Evolutionary conservation across 1,140 invertebrate species (phyloP).

Genomic region (Metopolophium dirhodum): DNA sequence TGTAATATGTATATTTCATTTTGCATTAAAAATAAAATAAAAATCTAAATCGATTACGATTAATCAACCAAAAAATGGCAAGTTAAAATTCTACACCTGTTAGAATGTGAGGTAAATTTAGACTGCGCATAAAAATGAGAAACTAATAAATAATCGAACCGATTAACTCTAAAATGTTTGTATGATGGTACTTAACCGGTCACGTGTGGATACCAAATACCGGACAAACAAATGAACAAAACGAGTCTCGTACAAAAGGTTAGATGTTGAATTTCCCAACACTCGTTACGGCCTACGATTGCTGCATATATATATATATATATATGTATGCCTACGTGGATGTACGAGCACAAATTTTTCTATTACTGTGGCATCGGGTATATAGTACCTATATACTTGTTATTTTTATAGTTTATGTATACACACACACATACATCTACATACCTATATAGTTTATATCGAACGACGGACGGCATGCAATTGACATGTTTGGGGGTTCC

Average conservation of each 20-base stretch:
- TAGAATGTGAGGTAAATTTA: neutral
- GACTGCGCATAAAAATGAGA: conserved; percentile 9
- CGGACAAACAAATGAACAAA: conserved; percentile 33
- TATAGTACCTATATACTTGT: neutral
- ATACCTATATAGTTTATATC: neutral
- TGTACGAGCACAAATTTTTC: conserved; percentile 27
- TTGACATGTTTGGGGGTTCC: neutral
- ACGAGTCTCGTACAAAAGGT: conserved; percentile 38
- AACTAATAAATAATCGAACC: conserved; percentile 43
- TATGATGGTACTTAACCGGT: conserved; percentile 44
- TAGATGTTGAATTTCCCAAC: conserved; percentile 36
- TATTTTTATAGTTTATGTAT: conserved; percentile 19
- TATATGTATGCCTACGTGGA: neutral
- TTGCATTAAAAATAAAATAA: neutral
- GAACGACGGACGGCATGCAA: neutral
- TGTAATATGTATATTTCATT: neutral
- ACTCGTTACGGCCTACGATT: conserved; percentile 40
- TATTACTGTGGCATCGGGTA: neutral
- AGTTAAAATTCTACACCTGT: neutral
- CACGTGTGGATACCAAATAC: conserved; percentile 24
- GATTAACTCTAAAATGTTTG: conserved; percentile 53
- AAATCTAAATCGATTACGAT: conserved; percentile 39
- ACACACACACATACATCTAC: neutral
- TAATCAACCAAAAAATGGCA: conserved; percentile 11
- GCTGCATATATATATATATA: neutral